Evolutionary conservation across 2,113 vertebrate species (phyloP).

Genomic region (Arvicanthis niloticus): DNA sequence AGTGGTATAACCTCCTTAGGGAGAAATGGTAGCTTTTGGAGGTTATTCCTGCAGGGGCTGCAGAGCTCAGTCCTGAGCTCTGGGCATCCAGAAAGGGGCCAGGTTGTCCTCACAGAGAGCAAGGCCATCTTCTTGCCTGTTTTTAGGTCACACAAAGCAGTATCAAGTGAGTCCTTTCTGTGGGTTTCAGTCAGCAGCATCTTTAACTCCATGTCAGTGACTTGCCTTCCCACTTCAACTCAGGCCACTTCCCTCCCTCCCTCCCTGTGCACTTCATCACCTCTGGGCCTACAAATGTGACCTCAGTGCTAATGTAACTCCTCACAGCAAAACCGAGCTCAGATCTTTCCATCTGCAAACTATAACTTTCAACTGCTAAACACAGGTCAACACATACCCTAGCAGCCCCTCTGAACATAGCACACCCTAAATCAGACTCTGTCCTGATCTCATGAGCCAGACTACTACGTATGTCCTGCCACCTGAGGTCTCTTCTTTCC

Average conservation of each 20-base stretch:
- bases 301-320: background rate
- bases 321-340: background rate
- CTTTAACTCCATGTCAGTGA: background rate
- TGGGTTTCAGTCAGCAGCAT: background rate
- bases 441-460: background rate
- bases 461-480: background rate
- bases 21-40: background rate
- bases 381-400: background rate
- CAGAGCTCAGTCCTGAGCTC: background rate
- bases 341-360: background rate
- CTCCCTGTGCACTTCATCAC: background rate
- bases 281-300: background rate
- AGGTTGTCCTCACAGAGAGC: background rate
- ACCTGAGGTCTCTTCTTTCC: background rate
- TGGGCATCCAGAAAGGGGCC: constrained; percentile 22
- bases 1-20: constrained; percentile 52
- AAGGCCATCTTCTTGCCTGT: background rate
- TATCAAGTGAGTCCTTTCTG: background rate
- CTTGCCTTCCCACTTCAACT: background rate
- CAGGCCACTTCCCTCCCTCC: background rate
- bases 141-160: background rate
- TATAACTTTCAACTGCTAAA: background rate
- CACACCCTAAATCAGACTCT: background rate
- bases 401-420: background rate
- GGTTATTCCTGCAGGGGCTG: background rate